A percentile compares a stretch with the other conserved stretches of the same genome.
These are phyloP conservation scores for Carlito syrichta DNA, from an alignment of 2,113 vertebrate species.

Conservation along the genomic window DNA sequence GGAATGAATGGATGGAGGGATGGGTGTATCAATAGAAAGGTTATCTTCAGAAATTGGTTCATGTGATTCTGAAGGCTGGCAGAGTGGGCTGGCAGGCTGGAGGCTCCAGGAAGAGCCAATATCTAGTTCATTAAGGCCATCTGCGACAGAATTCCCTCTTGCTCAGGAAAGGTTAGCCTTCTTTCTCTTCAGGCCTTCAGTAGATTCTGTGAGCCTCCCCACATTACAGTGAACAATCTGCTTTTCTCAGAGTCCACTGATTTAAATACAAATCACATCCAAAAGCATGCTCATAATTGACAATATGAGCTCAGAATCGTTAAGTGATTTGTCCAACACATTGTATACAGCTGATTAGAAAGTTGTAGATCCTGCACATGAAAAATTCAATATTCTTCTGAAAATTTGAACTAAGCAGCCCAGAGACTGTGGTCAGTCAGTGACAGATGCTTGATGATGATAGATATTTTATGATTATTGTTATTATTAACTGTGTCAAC, in stretches of 20 bases:
- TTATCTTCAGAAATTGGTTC: neutral
- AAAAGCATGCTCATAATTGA: neutral
- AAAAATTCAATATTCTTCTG: neutral
- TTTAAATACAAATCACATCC: neutral
- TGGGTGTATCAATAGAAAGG: no score
- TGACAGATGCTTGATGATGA: neutral
- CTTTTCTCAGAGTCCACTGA: neutral
- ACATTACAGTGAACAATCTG: neutral
- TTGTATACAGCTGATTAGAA: neutral
- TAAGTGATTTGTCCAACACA: neutral
- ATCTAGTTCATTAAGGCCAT: neutral
- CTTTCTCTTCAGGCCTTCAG: neutral
- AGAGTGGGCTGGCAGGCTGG: neutral
- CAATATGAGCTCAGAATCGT: neutral
- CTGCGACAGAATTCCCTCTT: neutral
- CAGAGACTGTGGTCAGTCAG: neutral
- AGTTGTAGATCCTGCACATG: neutral
- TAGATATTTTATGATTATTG: neutral
- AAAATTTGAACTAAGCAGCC: neutral
- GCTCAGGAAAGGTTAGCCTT: neutral
- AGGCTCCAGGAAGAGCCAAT: neutral
- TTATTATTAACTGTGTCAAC: neutral
- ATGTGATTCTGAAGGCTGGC: neutral
- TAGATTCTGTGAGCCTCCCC: neutral
- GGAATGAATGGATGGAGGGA: neutral